A percentile compares a stretch with the other conserved stretches of the same genome.
These are phyloP conservation scores for Spatulosminthurus flaviceps DNA, from an alignment of 2,888 invertebrate species.

Conservation along the genomic window DNA sequence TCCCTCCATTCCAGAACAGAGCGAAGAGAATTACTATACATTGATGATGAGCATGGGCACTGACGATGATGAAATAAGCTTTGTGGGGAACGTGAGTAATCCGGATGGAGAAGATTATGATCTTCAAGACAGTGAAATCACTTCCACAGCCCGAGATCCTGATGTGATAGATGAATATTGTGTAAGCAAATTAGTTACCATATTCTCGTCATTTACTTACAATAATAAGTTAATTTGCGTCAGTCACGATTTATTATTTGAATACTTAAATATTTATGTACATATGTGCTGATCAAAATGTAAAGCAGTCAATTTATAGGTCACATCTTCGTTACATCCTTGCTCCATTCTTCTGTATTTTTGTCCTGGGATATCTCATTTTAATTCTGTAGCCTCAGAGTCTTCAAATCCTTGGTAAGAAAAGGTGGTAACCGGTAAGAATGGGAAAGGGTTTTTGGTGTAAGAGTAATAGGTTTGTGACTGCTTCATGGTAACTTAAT, in stretches of 20 bases:
- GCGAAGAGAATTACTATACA: conserved; percentile 41
- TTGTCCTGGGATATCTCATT: no score
- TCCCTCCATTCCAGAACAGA: conserved; percentile 37
- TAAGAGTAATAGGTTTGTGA: conserved; percentile 28
- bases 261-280: no score
- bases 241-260: no score
- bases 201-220: no score
- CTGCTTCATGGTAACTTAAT: conserved; percentile 25
- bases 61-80: conserved; percentile 53
- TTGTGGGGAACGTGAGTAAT: conserved; percentile 56
- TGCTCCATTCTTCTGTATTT: no score
- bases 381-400: no score
- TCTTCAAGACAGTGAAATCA: conserved; percentile 58
- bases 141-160: conserved; percentile 48
- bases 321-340: background rate
- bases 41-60: conserved; percentile 41
- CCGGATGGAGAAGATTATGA: conserved; percentile 45
- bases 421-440: background rate
- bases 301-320: background rate
- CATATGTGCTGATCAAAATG: background rate
- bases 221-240: no score
- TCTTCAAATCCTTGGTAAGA: background rate
- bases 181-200: conserved; percentile 58
- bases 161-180: conserved; percentile 58
- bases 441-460: background rate